Conservation (phyloP, 2,797 vertebrate genomes). For the Cossypha dichroa region DNA sequence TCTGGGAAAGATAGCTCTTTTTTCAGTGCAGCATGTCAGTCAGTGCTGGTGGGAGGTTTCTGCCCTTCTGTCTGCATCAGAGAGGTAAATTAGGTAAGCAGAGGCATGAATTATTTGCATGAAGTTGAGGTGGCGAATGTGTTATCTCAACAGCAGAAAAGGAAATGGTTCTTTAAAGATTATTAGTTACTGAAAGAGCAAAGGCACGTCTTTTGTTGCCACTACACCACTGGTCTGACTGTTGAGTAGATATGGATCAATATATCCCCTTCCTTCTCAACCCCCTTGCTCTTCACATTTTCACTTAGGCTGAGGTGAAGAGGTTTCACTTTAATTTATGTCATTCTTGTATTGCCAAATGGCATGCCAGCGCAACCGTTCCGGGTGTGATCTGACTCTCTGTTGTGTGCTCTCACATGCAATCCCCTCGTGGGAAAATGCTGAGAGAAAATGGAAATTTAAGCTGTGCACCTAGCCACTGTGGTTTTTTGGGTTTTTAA, state of each 20-base stretch:
- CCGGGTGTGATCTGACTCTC: conserved; percentile 52
- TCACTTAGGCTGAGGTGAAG: conserved; percentile 54
- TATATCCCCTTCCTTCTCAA: conserved; percentile 33
- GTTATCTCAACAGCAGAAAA: conserved; percentile 57
- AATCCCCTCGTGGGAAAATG: conserved; percentile 61
- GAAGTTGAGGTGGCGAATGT: conserved; percentile 30
- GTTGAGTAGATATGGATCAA: conserved; percentile 60
- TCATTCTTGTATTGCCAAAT: conserved; percentile 59
- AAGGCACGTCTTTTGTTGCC: conserved; percentile 39
- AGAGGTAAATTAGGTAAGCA: conserved; percentile 44
- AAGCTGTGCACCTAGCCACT: conserved; percentile 24
- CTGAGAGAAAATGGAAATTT: conserved; percentile 67
- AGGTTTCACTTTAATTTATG: conserved; percentile 65
- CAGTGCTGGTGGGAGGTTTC: background rate
- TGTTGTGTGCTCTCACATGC: conserved; percentile 46
- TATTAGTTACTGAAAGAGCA: conserved; percentile 59
- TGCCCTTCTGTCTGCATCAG: background rate
- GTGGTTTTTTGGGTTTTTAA: conserved; percentile 38
- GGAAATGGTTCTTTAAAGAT: conserved; percentile 61
- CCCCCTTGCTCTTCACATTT: conserved; percentile 34
- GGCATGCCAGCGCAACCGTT: conserved; percentile 45
- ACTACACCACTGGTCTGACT: conserved; percentile 35
- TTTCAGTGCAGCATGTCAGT: background rate
- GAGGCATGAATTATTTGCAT: conserved; percentile 51
- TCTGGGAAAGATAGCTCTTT: conserved; percentile 1